Evolutionary conservation across 2,113 vertebrate species (phyloP).

Genomic region (Dicaeum eximium): DNA sequence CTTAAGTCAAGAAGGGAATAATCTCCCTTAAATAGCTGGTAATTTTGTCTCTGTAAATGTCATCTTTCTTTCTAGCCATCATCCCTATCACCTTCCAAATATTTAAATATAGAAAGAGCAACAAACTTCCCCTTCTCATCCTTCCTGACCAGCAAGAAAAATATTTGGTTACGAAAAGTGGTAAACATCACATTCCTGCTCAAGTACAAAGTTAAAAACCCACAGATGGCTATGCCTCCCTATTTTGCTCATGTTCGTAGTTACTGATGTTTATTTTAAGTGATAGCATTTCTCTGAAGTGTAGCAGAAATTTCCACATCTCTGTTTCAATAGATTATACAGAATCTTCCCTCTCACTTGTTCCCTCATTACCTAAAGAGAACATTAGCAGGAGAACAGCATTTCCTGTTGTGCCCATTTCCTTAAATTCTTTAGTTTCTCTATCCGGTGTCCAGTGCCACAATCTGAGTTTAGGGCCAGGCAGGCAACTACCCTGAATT

Average conservation of each 20-base stretch:
- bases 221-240: not conserved
- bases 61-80: not conserved
- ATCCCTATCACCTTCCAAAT: constrained; percentile 22
- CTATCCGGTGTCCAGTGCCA: not conserved
- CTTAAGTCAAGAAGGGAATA: not conserved
- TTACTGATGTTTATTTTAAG: not conserved
- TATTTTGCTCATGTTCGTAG: not conserved
- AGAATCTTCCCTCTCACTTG: not conserved
- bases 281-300: not conserved
- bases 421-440: not conserved
- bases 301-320: not conserved
- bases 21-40: constrained; percentile 5
- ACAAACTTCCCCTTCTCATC: not conserved
- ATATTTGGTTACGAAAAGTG: not conserved
- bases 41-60: constrained; percentile 7
- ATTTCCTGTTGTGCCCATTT: not conserved
- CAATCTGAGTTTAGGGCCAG: not conserved
- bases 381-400: not conserved
- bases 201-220: not conserved
- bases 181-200: constrained; percentile 37
- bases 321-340: not conserved
- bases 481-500: not conserved
- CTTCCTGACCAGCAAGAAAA: not conserved
- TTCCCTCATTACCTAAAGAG: not conserved
- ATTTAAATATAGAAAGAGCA: constrained; percentile 46